Base-by-base conservation (phyloP, 2,888 invertebrate genomes). In the Drosophila yooni region DNA sequence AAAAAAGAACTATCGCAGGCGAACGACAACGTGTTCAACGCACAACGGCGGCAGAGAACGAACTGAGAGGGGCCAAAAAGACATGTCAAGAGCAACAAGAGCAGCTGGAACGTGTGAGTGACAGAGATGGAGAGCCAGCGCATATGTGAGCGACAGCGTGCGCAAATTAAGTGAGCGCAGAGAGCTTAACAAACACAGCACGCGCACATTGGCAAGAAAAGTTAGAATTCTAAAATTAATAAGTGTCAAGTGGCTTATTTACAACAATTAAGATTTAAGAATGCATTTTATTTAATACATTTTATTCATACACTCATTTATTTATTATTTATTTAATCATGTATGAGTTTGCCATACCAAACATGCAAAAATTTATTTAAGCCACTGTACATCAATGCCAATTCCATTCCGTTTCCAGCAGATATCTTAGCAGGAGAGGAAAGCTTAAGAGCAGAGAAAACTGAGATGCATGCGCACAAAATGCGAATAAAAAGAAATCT, bases 21-120 rank as follows among this genome's bases (percentile, higher is more conserved):
- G 4, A 25, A 25, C 46, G 46, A 15, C 15, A 68, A 82, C 84
- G 88, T 84, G 87, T 84, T 83, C 82, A 77, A 76, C 61, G 43
- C 75, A 70, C 76, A 75, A 69, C 66, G 66, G 76, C 80, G 75
- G 71, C 78, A 78, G 80, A 70, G 53, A 66, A 60, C 58, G 38
- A 63, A 82, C 75, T 80, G 82, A 83, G 79, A 36, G 36, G 50
- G 33, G 50, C 52, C n/a, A 67, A 60, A 34, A 67, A 74, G 70
- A 48, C 76, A 43, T 63, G 59, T 51, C 59, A 67, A 75, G 67
- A 80, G 74, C 52, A 50, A 38, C 66, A 67, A 68, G 62, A 48
- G 69, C 65, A 50, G 34, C 65, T 69, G 64, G 66, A 69, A 54
- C 60, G 67, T 46, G 73, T 61, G 70, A 57, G 61, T 46, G 64